Evolutionary conservation across 2,888 invertebrate genomes (phyloP), one percentile per base, ranked within the genome.

Genomic region (Arrhopalites spinosus): DNA sequence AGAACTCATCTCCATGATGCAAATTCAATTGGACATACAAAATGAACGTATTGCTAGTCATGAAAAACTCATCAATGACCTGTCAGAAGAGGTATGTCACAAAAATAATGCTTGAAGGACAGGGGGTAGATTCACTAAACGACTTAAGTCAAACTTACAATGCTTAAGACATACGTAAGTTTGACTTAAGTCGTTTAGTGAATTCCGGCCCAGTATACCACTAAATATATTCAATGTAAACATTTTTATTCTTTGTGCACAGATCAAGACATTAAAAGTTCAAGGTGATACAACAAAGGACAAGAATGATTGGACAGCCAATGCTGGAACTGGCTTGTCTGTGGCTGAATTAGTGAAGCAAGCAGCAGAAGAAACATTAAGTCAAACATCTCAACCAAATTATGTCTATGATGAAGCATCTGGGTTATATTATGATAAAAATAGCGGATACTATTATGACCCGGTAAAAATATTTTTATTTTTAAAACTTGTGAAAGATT

Each of bases 371-470:
- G 70, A 79, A 75, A 73, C 77, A 0, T 36, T 81, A n/a, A 15
- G 29, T 11, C 36, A 71, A 27, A 75, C 77, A 56, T 27, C 56
- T 1, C 25, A 27, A 50, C 30, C 78, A 1, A 78, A 76, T 11
- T 94, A 94, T 88, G 91, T 94, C 36, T 95, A 92, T 86, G 94
- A 95, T 81, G 91, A 92, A 84, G 92, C 91, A 1, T 92, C 93
- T 29, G 94, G 94, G 80, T 89, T 94, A 87, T 95, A 95, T 86
- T 95, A 94, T 86, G 94, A 95, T 86, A 92, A 91, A 82, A 91
- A 90, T 84, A 92, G 93, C 81, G 94, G 95, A 78, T 95, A 94
- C 86, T 95, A 95, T 87, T 95, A 95, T 85, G 93, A 94, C 87
- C 90, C 93, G 82, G 94, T 94, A 88, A 87, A 89, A 88, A 23